These are phyloP conservation scores for Rallus crepitans DNA, from an alignment of 2,797 vertebrate species.

Conservation along the genomic window DNA sequence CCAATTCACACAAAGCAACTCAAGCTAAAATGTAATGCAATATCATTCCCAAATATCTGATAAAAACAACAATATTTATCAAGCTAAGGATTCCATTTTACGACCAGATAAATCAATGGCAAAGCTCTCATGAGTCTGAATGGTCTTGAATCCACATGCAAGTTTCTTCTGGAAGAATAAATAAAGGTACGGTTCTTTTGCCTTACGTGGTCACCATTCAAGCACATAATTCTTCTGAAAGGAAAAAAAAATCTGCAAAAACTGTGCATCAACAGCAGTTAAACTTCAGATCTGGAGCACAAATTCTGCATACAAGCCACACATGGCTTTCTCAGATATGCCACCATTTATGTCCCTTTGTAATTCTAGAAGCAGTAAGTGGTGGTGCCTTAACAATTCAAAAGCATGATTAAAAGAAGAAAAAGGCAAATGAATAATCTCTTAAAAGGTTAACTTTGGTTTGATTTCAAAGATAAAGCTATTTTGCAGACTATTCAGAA, in stretches of 20 bases:
- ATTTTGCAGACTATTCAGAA: neutral
- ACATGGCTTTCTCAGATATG: slow-evolving; percentile 9
- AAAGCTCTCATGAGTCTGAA: neutral
- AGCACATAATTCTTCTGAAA: slow-evolving; percentile 40
- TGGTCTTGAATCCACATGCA: neutral
- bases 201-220: slow-evolving; percentile 9
- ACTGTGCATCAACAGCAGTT: slow-evolving; percentile 16
- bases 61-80: neutral
- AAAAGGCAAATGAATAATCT: rapidly evolving
- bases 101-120: neutral
- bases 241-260: slow-evolving; percentile 39
- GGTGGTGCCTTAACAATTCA: neutral
- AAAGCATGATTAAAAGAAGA: neutral
- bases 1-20: neutral
- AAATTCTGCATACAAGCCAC: neutral
- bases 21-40: neutral
- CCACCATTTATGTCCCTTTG: slow-evolving; percentile 3
- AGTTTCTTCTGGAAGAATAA: neutral
- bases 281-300: slow-evolving; percentile 17
- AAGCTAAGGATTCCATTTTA: neutral
- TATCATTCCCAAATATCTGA: neutral
- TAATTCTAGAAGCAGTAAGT: slow-evolving; percentile 2
- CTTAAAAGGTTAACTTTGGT: neutral
- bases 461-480: neutral
- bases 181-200: slow-evolving; percentile 13